Conservation (phyloP, 2,888 invertebrate species). For the Portevinia maculata region DNA sequence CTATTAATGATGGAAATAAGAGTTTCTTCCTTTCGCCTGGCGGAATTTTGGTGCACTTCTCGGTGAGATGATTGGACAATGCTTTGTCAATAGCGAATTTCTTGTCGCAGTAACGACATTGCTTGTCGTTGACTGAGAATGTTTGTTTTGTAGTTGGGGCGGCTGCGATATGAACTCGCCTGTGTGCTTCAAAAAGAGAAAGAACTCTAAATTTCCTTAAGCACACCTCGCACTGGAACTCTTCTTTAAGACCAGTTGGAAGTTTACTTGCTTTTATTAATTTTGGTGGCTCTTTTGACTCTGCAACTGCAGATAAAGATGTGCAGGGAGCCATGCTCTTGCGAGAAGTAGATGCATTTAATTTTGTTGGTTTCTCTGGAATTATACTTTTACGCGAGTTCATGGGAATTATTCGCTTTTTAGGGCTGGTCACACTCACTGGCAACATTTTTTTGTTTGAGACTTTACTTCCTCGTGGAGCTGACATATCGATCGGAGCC, state of each 20-base stretch:
- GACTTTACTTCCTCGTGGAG: slow-evolving; percentile 25
- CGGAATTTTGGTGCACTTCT: slow-evolving; percentile 80
- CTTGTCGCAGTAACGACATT: slow-evolving; percentile 81
- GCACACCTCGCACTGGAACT: slow-evolving; percentile 76
- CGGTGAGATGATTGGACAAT: slow-evolving; percentile 79
- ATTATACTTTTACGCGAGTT: slow-evolving; percentile 31
- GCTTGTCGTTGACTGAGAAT: slow-evolving; percentile 55
- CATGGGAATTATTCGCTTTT: not conserved
- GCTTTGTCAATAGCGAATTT: slow-evolving; percentile 79
- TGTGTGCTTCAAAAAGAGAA: slow-evolving; percentile 77
- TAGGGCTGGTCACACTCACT: slow-evolving; percentile 23
- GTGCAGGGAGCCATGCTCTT: slow-evolving; percentile 46
- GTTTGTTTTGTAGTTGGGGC: slow-evolving; percentile 13
- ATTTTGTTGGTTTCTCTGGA: not conserved
- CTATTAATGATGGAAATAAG: slow-evolving; percentile 74
- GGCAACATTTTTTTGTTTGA: slow-evolving; percentile 57
- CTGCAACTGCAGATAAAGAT: not conserved
- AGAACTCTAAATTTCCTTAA: slow-evolving; percentile 76
- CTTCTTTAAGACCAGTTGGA: slow-evolving; percentile 5
- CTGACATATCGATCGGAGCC: not conserved
- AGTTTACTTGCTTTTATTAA: not conserved
- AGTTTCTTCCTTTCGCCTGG: slow-evolving; percentile 80
- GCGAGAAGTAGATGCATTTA: slow-evolving; percentile 15
- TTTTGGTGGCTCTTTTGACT: slow-evolving; percentile 4
- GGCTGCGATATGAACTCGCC: slow-evolving; percentile 75